Evolutionary conservation across 2,113 vertebrate species (phyloP).

Genomic region (Corydoras sp.): DNA sequence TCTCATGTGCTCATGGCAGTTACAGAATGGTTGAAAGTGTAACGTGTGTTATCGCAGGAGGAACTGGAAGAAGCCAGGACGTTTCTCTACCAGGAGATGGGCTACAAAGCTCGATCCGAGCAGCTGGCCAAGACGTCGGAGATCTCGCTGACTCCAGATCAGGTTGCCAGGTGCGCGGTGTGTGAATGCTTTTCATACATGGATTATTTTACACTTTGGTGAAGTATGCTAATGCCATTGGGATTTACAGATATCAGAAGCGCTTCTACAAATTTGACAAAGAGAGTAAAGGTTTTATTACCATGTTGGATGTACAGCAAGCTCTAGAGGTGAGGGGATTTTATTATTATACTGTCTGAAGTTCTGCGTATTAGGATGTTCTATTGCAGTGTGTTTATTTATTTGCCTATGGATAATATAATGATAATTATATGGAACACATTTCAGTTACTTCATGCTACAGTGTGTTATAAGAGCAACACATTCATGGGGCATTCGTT

Average conservation of each 20-base stretch:
- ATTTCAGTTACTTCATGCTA: too few species aligned
- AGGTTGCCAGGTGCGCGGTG: constrained; percentile 75
- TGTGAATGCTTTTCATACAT: constrained; percentile 4
- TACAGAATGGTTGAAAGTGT: too few species aligned
- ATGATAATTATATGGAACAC: too few species aligned
- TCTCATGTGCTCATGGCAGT: too few species aligned
- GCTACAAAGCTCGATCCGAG: constrained; percentile 90
- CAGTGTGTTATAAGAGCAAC: too few species aligned
- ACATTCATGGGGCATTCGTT: too few species aligned
- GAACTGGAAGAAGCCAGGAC: constrained; percentile 78
- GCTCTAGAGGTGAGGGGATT: constrained; percentile 76
- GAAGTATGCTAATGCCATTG: background rate
- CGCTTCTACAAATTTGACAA: constrained; percentile 94
- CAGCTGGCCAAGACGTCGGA: constrained; percentile 82
- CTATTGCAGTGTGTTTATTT: too few species aligned
- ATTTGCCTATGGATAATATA: too few species aligned
- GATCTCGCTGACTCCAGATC: constrained; percentile 76
- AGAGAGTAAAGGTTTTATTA: constrained; percentile 93
- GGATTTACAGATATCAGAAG: constrained; percentile 81
- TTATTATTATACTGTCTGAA: background rate
- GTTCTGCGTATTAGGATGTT: too few species aligned
- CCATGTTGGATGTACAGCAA: constrained; percentile 85
- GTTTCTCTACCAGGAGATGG: constrained; percentile 94
- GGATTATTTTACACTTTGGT: background rate
- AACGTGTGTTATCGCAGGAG: constrained; percentile 58